Evolutionary conservation across 2,797 vertebrate species (phyloP).

Genomic region (Eremophila alpestris): DNA sequence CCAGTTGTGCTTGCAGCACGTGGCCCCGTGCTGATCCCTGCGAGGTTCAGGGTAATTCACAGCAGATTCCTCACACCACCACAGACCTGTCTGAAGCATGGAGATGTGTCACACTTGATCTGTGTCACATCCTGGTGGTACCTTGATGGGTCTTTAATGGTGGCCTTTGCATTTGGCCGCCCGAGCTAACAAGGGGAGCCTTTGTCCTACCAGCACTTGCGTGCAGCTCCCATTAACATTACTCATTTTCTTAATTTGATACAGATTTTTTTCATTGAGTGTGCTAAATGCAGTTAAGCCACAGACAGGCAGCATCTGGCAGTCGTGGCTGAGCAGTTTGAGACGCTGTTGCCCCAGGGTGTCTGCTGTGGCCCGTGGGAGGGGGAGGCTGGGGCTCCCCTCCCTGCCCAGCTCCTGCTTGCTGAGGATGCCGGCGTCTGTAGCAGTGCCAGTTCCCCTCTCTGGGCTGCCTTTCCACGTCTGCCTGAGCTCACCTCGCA

Average conservation of each 20-base stretch:
- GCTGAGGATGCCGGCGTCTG: not conserved
- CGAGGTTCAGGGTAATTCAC: not conserved
- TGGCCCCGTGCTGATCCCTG: not conserved
- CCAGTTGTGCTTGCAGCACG: not conserved
- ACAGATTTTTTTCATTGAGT: conserved; percentile 55
- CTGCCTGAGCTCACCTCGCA: not conserved
- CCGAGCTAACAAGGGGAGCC: conserved; percentile 26
- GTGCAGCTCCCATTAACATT: conserved; percentile 39
- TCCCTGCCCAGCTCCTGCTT: not conserved
- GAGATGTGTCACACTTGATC: not conserved
- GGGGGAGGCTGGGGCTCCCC: not conserved
- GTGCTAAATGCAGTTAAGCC: conserved; percentile 52
- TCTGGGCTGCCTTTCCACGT: not conserved
- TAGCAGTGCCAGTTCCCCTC: not conserved
- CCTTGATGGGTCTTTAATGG: conserved; percentile 4
- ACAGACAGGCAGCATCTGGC: conserved; percentile 60
- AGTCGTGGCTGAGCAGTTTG: not conserved
- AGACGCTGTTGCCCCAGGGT: conserved; percentile 29
- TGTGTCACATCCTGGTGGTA: not conserved
- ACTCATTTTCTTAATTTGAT: conserved; percentile 63
- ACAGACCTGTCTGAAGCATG: not conserved
- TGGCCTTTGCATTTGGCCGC: not conserved
- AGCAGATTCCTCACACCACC: not conserved
- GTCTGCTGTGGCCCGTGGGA: conserved; percentile 8
- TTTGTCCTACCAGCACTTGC: conserved; percentile 29